A percentile compares a stretch with the other conserved stretches of the same genome.
Conservation (phyloP, 1,140 invertebrate genomes). For the Capitella teleta region DNA sequence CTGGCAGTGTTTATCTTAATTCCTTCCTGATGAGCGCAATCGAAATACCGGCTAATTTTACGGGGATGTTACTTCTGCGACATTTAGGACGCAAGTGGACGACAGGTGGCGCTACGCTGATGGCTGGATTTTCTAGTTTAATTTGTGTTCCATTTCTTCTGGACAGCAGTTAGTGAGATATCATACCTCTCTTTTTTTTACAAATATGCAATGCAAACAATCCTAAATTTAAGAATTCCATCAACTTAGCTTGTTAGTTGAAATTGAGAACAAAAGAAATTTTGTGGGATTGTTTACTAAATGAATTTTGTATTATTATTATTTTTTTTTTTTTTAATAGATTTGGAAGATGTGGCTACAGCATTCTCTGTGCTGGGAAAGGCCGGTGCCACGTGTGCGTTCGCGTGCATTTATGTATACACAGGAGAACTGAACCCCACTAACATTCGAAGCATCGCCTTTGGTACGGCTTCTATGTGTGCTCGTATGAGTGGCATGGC, state of each 20-base stretch:
- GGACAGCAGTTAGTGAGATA: background rate
- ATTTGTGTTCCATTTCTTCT: background rate
- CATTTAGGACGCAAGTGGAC: background rate
- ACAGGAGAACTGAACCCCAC: constrained; percentile 68
- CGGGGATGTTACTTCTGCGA: constrained; percentile 13
- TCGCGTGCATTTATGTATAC: constrained; percentile 79
- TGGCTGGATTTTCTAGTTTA: background rate
- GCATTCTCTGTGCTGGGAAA: constrained; percentile 62
- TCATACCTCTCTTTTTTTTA: too few relatives aligned
- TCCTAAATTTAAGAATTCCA: too few relatives aligned
- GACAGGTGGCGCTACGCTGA: constrained; percentile 1
- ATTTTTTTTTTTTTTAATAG: too few relatives aligned
- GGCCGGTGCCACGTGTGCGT: constrained; percentile 61
- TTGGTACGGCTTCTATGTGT: constrained; percentile 64
- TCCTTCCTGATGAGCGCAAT: constrained; percentile 17
- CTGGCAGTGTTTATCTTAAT: constrained; percentile 21
- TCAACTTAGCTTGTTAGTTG: too few relatives aligned
- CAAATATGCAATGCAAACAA: too few relatives aligned
- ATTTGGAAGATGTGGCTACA: constrained; percentile 7
- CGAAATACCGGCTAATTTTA: constrained; percentile 15
- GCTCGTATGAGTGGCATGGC: constrained; percentile 63
- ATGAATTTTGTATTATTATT: too few relatives aligned
- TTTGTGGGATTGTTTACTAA: too few relatives aligned
- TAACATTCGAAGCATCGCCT: constrained; percentile 56
- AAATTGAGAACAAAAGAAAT: too few relatives aligned